Conservation (phyloP, 2,888 invertebrate species). For the Sphaerophoria taeniata region DNA sequence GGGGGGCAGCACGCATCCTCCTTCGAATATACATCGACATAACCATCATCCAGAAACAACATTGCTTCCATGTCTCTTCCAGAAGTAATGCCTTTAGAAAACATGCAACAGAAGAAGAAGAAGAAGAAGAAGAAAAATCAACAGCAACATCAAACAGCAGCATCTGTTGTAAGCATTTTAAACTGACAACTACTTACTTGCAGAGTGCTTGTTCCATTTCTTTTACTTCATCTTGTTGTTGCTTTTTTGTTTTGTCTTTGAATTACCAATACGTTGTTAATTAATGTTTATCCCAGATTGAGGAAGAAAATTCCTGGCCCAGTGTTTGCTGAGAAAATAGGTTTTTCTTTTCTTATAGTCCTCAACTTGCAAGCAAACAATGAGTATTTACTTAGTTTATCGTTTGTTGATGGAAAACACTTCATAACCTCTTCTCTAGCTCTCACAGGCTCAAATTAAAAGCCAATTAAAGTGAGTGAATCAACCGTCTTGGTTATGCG, state of each 20-base stretch:
- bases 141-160: conserved; percentile 31
- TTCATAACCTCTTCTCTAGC: conserved; percentile 23
- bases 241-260: neutral
- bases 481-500: conserved; percentile 2
- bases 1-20: conserved; percentile 51
- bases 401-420: conserved; percentile 63
- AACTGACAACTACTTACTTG: conserved; percentile 51
- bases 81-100: neutral
- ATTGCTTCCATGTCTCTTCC: conserved; percentile 41
- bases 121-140: conserved; percentile 7
- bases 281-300: conserved; percentile 64
- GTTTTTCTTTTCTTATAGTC: neutral
- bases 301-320: conserved; percentile 17
- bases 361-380: conserved; percentile 32
- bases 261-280: conserved; percentile 70
- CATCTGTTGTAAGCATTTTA: conserved; percentile 56
- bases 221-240: conserved; percentile 37
- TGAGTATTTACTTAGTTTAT: conserved; percentile 60
- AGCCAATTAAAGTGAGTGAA: conserved; percentile 64
- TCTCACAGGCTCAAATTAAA: conserved; percentile 66
- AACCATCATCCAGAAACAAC: conserved; percentile 35
- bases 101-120: conserved; percentile 12
- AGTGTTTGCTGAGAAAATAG: conserved; percentile 24
- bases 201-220: conserved; percentile 53
- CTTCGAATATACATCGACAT: conserved; percentile 51